Base-by-base conservation (phyloP, 2,888 invertebrate genomes). In the Eupithecia insigniata region DNA sequence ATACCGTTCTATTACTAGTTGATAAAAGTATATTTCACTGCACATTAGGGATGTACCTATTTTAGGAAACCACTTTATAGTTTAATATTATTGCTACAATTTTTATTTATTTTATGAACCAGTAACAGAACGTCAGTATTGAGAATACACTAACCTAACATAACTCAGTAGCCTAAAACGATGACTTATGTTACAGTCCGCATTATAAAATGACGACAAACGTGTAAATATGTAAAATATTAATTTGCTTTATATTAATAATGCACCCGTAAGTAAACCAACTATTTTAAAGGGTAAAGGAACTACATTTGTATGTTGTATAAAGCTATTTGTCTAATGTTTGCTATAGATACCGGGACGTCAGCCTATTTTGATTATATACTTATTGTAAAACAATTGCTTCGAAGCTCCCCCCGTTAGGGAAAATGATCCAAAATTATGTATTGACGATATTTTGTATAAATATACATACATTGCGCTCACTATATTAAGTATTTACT, bases 181-280 rank as follows among this genome's bases (percentile, higher is more conserved):
- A 77, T 75, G 74, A 74, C 76, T 71, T 79, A 78, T 74, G 61
- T 70, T 77, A 78, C 77, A 79, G 51, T 73, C 71, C 77, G 77
- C 79, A 67, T 78, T 79, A 77, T 75, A 79, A 79, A 78, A 78
- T 78, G 77, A 77, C 77, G 74, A 76, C 71, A 75, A 79, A 77
- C 74, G 77, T 79, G 77, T 79, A 79, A 78, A 79, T 79, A 77
- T 79, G 79, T 79, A 79, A 79, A 79, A 79, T 78, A 79, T 76
- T 77, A 75, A 78, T 77, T 73, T 79, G 77, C 67, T 77, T 77
- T 77, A 72, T 69, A 64, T 73, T 64, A 71, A 75, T 78, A 75
- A 77, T 76, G 79, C 78, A 78, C 79, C 78, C 74, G 77, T 77
- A 70, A 71, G 75, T 76, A 77, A 77, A 75, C 72, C 66, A 78